phyloP scores from a whole-genome alignment of 2,113 vertebrate genomes.

The Thomomys bottae region DNA sequence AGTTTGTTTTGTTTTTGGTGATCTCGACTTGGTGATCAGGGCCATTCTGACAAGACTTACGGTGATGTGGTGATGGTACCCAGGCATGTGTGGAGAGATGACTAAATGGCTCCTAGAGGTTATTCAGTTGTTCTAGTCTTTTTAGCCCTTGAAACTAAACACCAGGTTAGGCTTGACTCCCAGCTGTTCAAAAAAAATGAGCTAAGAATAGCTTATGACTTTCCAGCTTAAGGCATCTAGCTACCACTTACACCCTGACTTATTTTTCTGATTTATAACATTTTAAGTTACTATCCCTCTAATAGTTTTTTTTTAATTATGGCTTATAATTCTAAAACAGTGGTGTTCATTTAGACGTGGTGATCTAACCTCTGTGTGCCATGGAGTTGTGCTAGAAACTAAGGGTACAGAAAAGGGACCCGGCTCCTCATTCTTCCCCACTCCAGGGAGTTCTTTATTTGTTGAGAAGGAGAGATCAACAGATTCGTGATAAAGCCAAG shows the following conservation, averaged over 20 bases:
- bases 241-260: slow-evolving; percentile 38
- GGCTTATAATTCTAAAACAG: slow-evolving; percentile 33
- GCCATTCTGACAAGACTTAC: neutral
- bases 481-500: neutral
- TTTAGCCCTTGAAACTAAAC: slow-evolving; percentile 53
- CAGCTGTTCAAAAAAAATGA: slow-evolving; percentile 40
- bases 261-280: slow-evolving; percentile 56
- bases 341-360: slow-evolving; percentile 16
- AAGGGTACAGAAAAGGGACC: neutral
- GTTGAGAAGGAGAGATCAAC: neutral
- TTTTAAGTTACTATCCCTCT: slow-evolving; percentile 9
- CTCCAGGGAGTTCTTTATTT: neutral
- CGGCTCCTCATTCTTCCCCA: too few species aligned
- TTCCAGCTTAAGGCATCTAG: slow-evolving; percentile 36
- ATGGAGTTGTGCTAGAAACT: neutral
- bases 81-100: neutral
- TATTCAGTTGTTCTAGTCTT: slow-evolving; percentile 25
- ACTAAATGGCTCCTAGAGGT: neutral
- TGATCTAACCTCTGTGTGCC: neutral
- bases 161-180: slow-evolving; percentile 7
- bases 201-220: slow-evolving; percentile 62
- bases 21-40: neutral
- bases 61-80: neutral
- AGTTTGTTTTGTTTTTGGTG: neutral
- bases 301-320: neutral